These are phyloP conservation scores for Eupithecia exiguata DNA, from an alignment of 2,888 invertebrate genomes.

Conservation along the genomic window DNA sequence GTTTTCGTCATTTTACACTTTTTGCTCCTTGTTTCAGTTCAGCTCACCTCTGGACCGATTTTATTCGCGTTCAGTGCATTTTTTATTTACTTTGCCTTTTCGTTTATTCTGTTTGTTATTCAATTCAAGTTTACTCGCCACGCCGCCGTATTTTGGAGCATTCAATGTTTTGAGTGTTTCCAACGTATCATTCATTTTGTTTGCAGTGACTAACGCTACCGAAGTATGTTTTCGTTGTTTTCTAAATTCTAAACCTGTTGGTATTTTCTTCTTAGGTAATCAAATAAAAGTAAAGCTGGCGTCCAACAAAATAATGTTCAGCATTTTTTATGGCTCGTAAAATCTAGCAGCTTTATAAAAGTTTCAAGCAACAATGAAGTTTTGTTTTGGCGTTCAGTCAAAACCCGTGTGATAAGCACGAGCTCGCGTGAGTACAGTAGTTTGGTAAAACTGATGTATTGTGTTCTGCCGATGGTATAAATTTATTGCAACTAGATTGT, in stretches of 20 bases:
- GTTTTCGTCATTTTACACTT: slow-evolving; percentile 55
- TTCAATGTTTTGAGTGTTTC: slow-evolving; percentile 36
- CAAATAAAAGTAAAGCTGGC: neutral
- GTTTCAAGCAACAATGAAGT: slow-evolving; percentile 38
- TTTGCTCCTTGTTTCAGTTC: slow-evolving; percentile 51
- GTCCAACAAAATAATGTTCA: slow-evolving; percentile 3
- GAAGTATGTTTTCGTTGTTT: neutral
- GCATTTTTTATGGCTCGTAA: slow-evolving; percentile 17
- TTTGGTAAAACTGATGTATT: slow-evolving; percentile 49
- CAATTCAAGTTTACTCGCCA: slow-evolving; percentile 49
- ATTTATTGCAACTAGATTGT: slow-evolving; percentile 59
- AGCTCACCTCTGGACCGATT: slow-evolving; percentile 59
- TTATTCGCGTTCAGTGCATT: slow-evolving; percentile 57
- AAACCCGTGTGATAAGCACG: slow-evolving; percentile 55
- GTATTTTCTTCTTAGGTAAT: neutral
- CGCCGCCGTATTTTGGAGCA: slow-evolving; percentile 43
- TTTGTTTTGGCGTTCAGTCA: slow-evolving; percentile 39
- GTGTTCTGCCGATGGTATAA: slow-evolving; percentile 55
- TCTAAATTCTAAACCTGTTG: neutral
- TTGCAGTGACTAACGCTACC: neutral
- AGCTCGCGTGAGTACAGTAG: slow-evolving; percentile 55
- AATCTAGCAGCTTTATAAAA: slow-evolving; percentile 26
- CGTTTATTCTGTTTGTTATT: slow-evolving; percentile 54
- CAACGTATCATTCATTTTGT: neutral
- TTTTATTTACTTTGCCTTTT: slow-evolving; percentile 49